Evolutionary conservation across 1,140 invertebrate genomes (phyloP).

Genomic region (Babylonia areolata): DNA sequence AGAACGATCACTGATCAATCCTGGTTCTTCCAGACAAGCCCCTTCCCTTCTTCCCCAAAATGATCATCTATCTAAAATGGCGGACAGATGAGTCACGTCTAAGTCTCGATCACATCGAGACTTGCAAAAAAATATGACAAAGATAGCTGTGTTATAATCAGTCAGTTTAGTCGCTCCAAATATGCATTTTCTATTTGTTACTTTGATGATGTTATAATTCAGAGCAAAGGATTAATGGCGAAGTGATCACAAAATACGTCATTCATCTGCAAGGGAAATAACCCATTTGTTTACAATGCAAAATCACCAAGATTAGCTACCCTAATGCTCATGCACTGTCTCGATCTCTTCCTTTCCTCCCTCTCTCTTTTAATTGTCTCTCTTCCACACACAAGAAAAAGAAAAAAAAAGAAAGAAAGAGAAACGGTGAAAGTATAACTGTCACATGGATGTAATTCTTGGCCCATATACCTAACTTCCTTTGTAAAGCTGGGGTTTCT

Average conservation of each 20-base stretch:
- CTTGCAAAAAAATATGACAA: neutral
- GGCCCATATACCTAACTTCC: neutral
- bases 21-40: constrained; percentile 29
- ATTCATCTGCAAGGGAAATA: no score
- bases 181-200: neutral
- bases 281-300: no score
- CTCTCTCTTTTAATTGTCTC: neutral
- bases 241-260: no score
- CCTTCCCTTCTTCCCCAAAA: constrained; percentile 23
- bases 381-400: neutral
- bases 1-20: constrained; percentile 18
- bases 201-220: no score
- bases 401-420: neutral
- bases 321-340: no score
- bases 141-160: neutral
- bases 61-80: constrained; percentile 41
- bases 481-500: no score
- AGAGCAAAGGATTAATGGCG: no score
- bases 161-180: neutral
- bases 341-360: no score
- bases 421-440: neutral
- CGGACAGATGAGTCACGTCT: constrained; percentile 38
- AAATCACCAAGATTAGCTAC: no score
- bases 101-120: constrained; percentile 25
- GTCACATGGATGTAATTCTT: no score